phyloP scores from a whole-genome alignment of 2,797 vertebrate species.

The Coregonus suidteri region DNA sequence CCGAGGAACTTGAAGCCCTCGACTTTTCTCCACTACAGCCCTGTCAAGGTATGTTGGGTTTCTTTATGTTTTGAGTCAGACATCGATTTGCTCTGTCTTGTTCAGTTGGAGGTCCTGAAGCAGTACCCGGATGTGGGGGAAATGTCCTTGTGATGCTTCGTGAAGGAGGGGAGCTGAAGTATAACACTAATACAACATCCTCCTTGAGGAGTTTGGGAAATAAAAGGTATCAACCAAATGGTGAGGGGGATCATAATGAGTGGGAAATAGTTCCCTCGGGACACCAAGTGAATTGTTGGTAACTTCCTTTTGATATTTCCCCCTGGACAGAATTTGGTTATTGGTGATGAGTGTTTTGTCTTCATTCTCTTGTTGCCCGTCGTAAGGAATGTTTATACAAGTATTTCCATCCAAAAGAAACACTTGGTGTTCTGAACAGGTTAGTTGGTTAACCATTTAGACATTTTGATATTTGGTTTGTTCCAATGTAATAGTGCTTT shows the following conservation, averaged over 20 bases:
- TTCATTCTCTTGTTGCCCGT: slow-evolving; percentile 83
- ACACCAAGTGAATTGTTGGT: no score
- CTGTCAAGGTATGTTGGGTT: background rate
- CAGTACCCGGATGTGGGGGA: slow-evolving; percentile 88
- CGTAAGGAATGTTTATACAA: slow-evolving; percentile 94
- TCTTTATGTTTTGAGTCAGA: background rate
- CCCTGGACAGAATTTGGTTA: no score
- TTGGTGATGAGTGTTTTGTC: background rate
- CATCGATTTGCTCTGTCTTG: background rate
- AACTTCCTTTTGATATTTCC: no score
- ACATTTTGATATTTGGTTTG: background rate
- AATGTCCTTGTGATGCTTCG: slow-evolving; percentile 92
- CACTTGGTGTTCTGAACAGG: slow-evolving; percentile 95
- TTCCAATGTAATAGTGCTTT: background rate
- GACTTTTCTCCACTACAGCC: no score
- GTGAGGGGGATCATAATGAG: no score
- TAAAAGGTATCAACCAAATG: no score
- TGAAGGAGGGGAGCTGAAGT: slow-evolving; percentile 92
- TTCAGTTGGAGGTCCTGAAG: slow-evolving; percentile 88
- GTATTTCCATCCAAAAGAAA: slow-evolving; percentile 98
- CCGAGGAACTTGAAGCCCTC: no score
- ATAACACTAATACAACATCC: slow-evolving; percentile 93
- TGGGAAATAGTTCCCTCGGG: no score
- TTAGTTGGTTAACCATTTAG: slow-evolving; percentile 53
- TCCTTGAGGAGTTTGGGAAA: slow-evolving; percentile 94